Conservation (phyloP, 1,140 invertebrate species). For the Scaptomyza montana region DNA sequence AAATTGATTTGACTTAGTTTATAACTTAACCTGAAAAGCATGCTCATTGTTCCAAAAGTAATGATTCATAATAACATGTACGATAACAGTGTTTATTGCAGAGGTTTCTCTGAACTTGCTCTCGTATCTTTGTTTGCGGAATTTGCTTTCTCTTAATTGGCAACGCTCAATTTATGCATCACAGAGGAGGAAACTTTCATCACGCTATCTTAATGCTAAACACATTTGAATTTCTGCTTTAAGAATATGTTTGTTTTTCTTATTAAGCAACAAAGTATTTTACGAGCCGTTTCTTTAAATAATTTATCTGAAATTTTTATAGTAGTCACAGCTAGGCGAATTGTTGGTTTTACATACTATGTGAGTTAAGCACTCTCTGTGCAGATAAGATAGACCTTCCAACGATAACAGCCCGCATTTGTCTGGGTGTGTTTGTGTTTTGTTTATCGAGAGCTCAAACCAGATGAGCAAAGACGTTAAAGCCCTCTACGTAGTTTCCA, state of each 20-base stretch:
- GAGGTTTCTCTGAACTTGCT: not conserved
- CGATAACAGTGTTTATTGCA: not conserved
- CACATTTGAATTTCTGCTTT: no score
- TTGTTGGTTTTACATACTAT: constrained; percentile 12
- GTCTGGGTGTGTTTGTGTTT: constrained; percentile 12
- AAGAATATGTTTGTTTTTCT: no score
- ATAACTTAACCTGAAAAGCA: no score
- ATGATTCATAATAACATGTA: constrained; percentile 9
- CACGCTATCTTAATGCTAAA: no score
- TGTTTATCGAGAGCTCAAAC: constrained; percentile 2
- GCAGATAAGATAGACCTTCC: constrained; percentile 38
- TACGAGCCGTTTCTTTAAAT: not conserved
- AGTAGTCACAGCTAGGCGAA: not conserved
- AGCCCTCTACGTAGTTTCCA: constrained; percentile 18
- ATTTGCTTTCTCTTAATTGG: not conserved
- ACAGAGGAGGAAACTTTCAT: no score
- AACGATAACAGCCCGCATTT: constrained; percentile 30
- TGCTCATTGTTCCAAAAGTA: not conserved
- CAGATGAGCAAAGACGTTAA: constrained; percentile 31
- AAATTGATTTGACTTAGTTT: no score
- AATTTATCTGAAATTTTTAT: constrained; percentile 9
- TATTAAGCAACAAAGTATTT: no score
- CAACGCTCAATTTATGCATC: not conserved
- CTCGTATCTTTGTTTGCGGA: not conserved
- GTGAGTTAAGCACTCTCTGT: constrained; percentile 2